Evolutionary conservation across 2,113 vertebrate species (phyloP).

Genomic region (Mustelus asterias): DNA sequence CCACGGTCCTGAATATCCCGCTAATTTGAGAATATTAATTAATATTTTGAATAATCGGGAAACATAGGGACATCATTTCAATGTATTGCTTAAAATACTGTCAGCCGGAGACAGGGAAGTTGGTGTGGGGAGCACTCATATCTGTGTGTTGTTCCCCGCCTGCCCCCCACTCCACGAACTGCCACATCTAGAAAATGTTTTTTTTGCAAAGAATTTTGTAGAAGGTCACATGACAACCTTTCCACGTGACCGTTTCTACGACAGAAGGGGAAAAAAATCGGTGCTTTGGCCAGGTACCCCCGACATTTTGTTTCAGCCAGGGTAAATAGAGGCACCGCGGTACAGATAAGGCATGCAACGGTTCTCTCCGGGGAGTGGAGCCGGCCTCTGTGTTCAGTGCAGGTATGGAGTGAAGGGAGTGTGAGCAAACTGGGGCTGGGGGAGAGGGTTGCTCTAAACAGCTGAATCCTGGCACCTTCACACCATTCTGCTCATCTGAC

Average conservation of each 20-base stretch:
- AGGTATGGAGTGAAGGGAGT: neutral
- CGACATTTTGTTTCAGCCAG: constrained; percentile 39
- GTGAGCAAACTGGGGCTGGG: neutral
- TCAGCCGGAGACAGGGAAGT: neutral
- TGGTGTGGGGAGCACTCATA: neutral
- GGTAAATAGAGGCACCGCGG: neutral
- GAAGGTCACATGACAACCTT: constrained; percentile 48
- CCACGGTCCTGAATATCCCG: constrained; percentile 51
- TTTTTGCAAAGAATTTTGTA: neutral
- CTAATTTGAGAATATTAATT: neutral
- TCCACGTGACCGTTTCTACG: constrained; percentile 49
- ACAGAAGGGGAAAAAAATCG: neutral
- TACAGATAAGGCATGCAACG: neutral
- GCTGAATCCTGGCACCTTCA: neutral
- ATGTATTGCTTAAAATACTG: neutral
- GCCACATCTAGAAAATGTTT: neutral
- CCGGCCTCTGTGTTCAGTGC: neutral
- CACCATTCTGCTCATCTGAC: neutral
- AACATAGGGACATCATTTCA: neutral
- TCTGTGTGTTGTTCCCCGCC: too few species aligned
- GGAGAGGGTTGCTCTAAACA: neutral
- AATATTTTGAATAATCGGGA: neutral
- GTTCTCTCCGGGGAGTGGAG: neutral
- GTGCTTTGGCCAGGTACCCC: neutral
- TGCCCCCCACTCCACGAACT: too few species aligned